A percentile compares a stretch with the other conserved stretches of the same genome.
Evolutionary conservation across 2,888 invertebrate species (phyloP).

Genomic region (Meteorus cinctellus): DNA sequence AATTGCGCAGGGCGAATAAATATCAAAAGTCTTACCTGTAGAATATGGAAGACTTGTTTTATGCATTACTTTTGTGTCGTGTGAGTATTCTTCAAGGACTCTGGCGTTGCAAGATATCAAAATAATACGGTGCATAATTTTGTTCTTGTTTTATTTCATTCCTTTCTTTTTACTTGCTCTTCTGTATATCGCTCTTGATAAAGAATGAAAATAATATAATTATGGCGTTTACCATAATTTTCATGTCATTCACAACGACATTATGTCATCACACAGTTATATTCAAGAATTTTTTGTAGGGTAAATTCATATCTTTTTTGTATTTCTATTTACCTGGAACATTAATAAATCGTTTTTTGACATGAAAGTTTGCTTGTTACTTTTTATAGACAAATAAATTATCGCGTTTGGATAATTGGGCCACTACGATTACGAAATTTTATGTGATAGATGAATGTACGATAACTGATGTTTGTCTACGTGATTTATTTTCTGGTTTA

Average conservation of each 20-base stretch:
- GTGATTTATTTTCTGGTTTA: neutral
- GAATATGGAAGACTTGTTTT: neutral
- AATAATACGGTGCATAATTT: neutral
- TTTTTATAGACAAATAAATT: no score
- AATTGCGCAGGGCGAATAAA: neutral
- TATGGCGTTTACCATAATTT: neutral
- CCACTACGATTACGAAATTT: neutral
- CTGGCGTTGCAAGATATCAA: neutral
- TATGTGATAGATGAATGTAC: neutral
- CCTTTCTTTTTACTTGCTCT: neutral
- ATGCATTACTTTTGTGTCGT: neutral
- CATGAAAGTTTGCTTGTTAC: no score
- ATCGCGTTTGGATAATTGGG: neutral
- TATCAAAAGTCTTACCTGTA: constrained; percentile 4
- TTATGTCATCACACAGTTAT: no score
- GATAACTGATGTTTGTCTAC: neutral
- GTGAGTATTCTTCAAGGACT: constrained; percentile 1
- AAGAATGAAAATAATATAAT: neutral
- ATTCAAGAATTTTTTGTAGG: no score
- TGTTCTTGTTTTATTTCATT: neutral
- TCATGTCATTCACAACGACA: no score
- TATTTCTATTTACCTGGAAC: no score
- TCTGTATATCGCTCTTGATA: neutral
- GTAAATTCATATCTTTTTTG: no score
- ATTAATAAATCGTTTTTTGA: no score